Evolutionary conservation across 2,888 invertebrate genomes (phyloP), one percentile per base, ranked within the genome.

Genomic region (Argyresthia goedartella): DNA sequence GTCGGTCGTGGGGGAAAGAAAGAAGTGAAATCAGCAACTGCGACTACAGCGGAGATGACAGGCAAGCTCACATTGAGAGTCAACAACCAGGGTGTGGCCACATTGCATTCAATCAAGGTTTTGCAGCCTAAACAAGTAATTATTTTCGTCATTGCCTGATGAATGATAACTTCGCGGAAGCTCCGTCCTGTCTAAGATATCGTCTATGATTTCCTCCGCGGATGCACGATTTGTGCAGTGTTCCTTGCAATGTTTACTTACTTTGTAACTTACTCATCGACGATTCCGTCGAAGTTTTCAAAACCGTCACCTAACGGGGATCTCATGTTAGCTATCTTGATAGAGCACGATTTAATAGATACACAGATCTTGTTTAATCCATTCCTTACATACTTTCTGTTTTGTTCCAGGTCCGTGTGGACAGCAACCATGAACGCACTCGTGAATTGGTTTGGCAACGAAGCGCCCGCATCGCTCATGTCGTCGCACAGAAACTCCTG

Each of bases 11-110:
- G 93, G 43, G 92, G 91, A 41, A 93, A 94, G 65, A 91, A 94
- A 63, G 94, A 94, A 76, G 79, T 95, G 55, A 92, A 95, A 71
- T 95, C 94, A 60, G 95, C 95, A 1, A 95, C 95, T 0, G 95
- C 95, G 0, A 94, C 94, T 3, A 95, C 95, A 1, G 94, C 93
- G 1, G 95, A 95, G 80, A 95, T 95, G 94, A 88, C 90, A 50
- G 95, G 95, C 35, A 91, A 92, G 73, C 81, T 95, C 54, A 94
- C 91, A 64, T 84, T 95, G 58, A 88, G 92, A 61, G 92, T 95
- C 46, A 88, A 93, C 59, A 92, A 93, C 66, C 92, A 94, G 58
- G 93, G 93, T 4, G 91, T 92, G n/a, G 95, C 95, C 39, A 92
- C 94, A 11, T 77, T 95, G 53, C 94, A 95, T 73, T 92, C 94